Evolutionary conservation across 2,113 vertebrate species (phyloP).

Genomic region (Ornithorhynchus anatinus): DNA sequence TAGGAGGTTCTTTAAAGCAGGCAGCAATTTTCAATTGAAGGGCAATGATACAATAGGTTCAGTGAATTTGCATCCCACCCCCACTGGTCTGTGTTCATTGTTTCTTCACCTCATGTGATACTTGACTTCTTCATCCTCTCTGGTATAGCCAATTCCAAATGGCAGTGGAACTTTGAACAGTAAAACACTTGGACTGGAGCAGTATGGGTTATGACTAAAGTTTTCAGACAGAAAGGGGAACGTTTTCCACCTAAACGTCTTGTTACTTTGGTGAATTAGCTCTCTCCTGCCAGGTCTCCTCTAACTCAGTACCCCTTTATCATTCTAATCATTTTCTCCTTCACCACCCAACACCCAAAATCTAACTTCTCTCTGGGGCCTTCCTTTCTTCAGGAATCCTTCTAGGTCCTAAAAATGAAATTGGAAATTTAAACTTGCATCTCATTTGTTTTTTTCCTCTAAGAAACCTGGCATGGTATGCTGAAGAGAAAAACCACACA

Average conservation of each 20-base stretch:
- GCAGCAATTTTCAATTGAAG: background rate
- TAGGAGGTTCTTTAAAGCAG: no score
- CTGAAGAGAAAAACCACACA: background rate
- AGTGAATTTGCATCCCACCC: background rate
- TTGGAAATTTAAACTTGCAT: slow-evolving; percentile 2
- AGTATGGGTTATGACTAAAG: background rate
- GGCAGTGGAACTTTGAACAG: background rate
- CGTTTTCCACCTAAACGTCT: no score
- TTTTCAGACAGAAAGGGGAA: background rate
- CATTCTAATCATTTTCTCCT: no score
- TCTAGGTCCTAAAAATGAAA: background rate
- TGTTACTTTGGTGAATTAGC: no score
- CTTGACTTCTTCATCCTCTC: background rate
- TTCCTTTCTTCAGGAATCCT: background rate
- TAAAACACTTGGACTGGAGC: background rate
- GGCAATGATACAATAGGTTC: no score
- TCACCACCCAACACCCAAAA: no score
- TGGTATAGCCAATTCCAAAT: background rate
- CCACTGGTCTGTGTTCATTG: background rate
- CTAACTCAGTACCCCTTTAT: no score
- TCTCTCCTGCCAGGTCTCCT: no score
- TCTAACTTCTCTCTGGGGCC: no score
- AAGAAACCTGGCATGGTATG: slow-evolving; percentile 9
- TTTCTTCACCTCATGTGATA: background rate
- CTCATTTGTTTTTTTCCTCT: slow-evolving; percentile 40